Conservation (phyloP, 2,888 invertebrate genomes). For the Drosophila pseudotalamancana region DNA sequence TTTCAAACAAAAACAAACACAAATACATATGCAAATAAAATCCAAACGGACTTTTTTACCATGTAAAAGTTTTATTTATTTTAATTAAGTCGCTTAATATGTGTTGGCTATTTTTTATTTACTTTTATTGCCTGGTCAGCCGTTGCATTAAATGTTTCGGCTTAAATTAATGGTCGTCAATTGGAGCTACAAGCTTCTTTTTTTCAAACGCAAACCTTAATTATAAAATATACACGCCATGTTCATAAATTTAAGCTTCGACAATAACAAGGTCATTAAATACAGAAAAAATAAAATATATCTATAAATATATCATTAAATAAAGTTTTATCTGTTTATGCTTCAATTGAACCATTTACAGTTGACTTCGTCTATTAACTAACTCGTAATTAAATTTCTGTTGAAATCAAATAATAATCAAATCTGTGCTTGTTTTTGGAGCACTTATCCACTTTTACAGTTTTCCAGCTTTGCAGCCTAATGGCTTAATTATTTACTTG, state of each 20-base stretch:
- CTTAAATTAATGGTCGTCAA: constrained; percentile 36
- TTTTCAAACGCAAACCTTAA: constrained; percentile 18
- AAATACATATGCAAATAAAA: constrained; percentile 4
- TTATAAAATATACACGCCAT: constrained; percentile 5
- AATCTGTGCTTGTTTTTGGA: no score
- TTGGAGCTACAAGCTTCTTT: constrained; percentile 8
- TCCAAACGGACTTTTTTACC: constrained; percentile 7
- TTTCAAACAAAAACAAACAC: constrained; percentile 14
- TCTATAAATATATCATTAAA: constrained; percentile 7
- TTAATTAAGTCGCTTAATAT: constrained; percentile 64
- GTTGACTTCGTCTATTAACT: not conserved
- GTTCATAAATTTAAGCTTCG: constrained; percentile 18
- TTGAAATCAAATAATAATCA: no score
- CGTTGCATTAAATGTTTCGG: constrained; percentile 35
- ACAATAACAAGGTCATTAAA: not conserved
- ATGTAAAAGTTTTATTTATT: constrained; percentile 56
- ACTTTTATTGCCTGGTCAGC: constrained; percentile 45
- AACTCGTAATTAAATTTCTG: not conserved
- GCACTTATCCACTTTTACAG: constrained; percentile 31
- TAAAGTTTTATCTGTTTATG: not conserved
- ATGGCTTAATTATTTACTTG: constrained; percentile 77
- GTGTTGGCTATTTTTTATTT: constrained; percentile 19
- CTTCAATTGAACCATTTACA: not conserved
- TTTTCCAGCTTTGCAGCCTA: constrained; percentile 40
- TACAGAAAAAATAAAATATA: not conserved